phyloP scores from a whole-genome alignment of 2,888 invertebrate genomes.

The Auanema sp. region DNA sequence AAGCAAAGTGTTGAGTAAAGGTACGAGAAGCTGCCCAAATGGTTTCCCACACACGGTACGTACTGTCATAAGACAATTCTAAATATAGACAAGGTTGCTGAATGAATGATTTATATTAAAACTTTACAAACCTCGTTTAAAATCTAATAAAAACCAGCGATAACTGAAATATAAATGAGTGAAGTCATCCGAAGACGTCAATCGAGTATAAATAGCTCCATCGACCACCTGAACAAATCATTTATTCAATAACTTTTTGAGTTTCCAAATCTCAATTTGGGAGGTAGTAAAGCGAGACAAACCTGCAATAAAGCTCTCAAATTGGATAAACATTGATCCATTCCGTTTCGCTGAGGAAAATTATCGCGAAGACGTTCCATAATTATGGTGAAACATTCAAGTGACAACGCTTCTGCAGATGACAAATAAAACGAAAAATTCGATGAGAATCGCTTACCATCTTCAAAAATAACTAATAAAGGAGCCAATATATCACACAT shows the following conservation, averaged over 20 bases:
- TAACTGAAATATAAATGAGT: conserved; percentile 97
- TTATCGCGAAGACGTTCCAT: conserved; percentile 89
- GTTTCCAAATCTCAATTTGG: neutral
- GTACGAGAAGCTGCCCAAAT: conserved; percentile 91
- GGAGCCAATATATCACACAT: conserved; percentile 96
- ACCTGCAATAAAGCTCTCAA: conserved; percentile 75
- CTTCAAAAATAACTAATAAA: conserved; percentile 84
- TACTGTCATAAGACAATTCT: conserved; percentile 88
- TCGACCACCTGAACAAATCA: conserved; percentile 63
- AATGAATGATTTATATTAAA: conserved; percentile 1
- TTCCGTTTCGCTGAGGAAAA: conserved; percentile 86
- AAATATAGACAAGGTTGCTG: conserved; percentile 22
- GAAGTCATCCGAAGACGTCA: conserved; percentile 92
- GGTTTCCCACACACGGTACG: conserved; percentile 89
- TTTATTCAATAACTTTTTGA: conserved; percentile 4
- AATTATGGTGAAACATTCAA: conserved; percentile 85
- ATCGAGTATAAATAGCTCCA: conserved; percentile 41
- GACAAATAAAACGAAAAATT: conserved; percentile 9
- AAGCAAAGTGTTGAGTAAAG: conserved; percentile 84
- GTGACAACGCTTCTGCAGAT: conserved; percentile 79
- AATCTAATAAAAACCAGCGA: conserved; percentile 93
- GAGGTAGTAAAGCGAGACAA: neutral
- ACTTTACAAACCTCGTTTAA: conserved; percentile 75
- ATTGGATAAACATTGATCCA: conserved; percentile 93
- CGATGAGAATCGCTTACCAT: conserved; percentile 68